phyloP scores from a whole-genome alignment of 92 coral and sea anemone species.

The Nematostella vectensis region DNA sequence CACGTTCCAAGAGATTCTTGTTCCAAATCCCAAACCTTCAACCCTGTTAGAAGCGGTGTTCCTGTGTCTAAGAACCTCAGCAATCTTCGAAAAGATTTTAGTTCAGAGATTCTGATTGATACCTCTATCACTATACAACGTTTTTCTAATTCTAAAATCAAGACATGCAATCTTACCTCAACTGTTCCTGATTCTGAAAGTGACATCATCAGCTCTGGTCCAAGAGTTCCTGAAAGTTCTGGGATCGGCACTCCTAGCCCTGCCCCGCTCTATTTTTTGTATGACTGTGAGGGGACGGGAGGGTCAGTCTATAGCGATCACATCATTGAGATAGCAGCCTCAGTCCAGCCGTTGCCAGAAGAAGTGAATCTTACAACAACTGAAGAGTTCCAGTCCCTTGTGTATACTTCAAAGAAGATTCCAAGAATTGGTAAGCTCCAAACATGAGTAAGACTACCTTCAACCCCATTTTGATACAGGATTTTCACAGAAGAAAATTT shows the following conservation, averaged over 20 bases:
- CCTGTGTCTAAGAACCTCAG: no score
- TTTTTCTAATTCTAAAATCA: no score
- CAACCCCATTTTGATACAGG: no score
- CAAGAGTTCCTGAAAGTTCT: neutral
- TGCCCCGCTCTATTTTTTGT: slow-evolving; percentile 19
- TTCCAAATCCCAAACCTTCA: no score
- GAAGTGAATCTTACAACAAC: neutral
- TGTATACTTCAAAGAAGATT: slow-evolving; percentile 22
- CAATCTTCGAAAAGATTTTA: no score
- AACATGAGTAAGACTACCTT: neutral
- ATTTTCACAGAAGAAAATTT: no score
- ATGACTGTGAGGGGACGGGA: slow-evolving; percentile 39
- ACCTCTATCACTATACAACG: no score
- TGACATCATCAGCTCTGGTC: no score
- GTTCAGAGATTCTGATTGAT: neutral
- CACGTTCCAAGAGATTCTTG: no score
- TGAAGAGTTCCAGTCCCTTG: slow-evolving; percentile 18
- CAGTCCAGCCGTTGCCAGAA: slow-evolving; percentile 28
- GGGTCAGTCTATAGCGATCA: slow-evolving; percentile 33
- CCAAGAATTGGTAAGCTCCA: slow-evolving; percentile 10
- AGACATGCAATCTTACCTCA: no score
- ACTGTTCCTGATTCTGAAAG: no score
- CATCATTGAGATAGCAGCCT: slow-evolving; percentile 39
- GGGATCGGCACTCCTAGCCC: neutral
- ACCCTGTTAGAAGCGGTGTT: no score